Percentiles rank a stretch among this genome's conserved stretches.
phyloP scores from a whole-genome alignment of 2,888 invertebrate genomes.

The Morpho helenor region DNA sequence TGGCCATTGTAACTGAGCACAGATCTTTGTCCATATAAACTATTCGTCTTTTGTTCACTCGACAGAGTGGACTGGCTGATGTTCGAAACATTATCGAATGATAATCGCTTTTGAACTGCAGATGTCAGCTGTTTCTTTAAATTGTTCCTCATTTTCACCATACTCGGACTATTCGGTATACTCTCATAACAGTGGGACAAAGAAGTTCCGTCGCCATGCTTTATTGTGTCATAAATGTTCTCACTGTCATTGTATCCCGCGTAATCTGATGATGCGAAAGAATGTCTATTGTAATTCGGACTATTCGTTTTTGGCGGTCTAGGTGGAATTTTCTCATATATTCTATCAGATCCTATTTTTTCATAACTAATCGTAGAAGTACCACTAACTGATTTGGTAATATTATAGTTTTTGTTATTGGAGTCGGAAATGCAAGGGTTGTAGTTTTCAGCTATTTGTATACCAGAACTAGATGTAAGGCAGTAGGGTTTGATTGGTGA shows the following conservation, averaged over 20 bases:
- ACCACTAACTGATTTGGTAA: conserved; percentile 68
- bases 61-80: conserved; percentile 76
- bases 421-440: conserved; percentile 48
- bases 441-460: conserved; percentile 77
- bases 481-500: conserved; percentile 68
- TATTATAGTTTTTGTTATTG: conserved; percentile 55
- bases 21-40: conserved; percentile 78
- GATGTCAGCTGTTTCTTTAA: conserved; percentile 56
- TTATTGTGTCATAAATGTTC: conserved; percentile 82
- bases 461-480: conserved; percentile 60
- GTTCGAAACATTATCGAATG: conserved; percentile 70
- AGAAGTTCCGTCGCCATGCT: conserved; percentile 69
- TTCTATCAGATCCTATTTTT: conserved; percentile 69
- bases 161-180: conserved; percentile 72
- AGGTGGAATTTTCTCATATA: conserved; percentile 70
- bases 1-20: conserved; percentile 71
- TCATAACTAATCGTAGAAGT: conserved; percentile 69
- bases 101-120: conserved; percentile 61
- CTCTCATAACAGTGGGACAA: conserved; percentile 81
- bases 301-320: conserved; percentile 53
- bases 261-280: conserved; percentile 60
- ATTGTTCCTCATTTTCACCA: conserved; percentile 63
- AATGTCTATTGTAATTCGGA: conserved; percentile 62
- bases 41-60: conserved; percentile 81
- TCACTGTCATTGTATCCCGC: conserved; percentile 71